A percentile compares a stretch with the other conserved stretches of the same genome.
These are phyloP conservation scores for Pelecanoides urinatrix DNA, from an alignment of 2,113 vertebrate species.

Conservation along the genomic window DNA sequence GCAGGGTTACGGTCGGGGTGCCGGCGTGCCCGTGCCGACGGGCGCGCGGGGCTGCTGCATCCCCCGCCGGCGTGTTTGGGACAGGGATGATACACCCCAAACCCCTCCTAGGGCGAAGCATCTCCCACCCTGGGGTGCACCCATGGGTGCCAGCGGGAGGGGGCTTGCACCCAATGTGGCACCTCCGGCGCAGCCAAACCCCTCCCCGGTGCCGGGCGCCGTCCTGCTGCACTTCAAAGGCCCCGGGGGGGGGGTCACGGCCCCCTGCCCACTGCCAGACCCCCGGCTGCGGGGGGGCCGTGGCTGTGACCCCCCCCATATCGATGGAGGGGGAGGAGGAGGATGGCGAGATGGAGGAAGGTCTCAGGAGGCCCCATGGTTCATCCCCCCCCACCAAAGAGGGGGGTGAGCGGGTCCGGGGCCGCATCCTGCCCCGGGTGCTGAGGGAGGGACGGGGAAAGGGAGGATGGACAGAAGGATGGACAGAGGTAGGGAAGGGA, in stretches of 20 bases:
- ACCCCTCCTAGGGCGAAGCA: too few relatives aligned
- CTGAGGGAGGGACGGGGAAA: neutral
- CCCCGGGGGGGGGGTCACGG: too few relatives aligned
- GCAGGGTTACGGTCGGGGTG: neutral
- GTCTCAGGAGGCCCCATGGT: fast-evolving
- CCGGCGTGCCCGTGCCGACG: neutral
- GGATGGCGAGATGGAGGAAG: neutral
- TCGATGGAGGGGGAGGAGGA: neutral
- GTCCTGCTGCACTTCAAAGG: too few relatives aligned
- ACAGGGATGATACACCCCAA: neutral
- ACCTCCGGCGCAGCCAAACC: neutral
- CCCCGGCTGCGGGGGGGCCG: too few relatives aligned
- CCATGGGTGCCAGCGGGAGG: neutral
- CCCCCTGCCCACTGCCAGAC: too few relatives aligned
- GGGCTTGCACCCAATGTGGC: neutral
- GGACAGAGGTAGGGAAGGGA: neutral
- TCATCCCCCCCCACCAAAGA: neutral
- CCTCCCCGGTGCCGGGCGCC: too few relatives aligned
- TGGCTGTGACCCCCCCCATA: too few relatives aligned
- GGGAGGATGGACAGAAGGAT: neutral
- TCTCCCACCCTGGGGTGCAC: neutral
- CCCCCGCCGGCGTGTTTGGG: neutral
- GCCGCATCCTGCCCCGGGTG: neutral
- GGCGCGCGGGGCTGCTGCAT: neutral
- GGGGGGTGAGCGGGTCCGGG: neutral